Evolutionary conservation across 2,888 invertebrate genomes (phyloP), one percentile per base, ranked within the genome.

Genomic region (Tetragnatha montana): DNA sequence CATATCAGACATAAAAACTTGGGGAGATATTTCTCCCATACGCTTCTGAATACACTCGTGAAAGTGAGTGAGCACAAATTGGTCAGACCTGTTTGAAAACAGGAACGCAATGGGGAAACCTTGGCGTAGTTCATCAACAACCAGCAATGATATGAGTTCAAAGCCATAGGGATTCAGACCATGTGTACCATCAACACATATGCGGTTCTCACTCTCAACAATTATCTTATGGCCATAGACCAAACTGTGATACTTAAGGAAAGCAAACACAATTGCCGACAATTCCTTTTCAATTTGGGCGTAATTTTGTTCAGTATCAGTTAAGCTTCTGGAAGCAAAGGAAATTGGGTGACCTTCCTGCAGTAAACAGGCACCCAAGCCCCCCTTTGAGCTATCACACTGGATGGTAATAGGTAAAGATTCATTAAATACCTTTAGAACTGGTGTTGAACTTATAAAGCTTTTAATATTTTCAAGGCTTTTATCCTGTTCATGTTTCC

Each of bases 1-100:
- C 84, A 91, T 90, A 78, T 91, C 91, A 6, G 79, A 86, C 88
- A 91, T 91, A 87, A 91, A 86, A 51, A 82, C 73, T 49, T 19
- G n/a, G 0, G 78, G 69, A n/a, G 0, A n/a, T 6, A 70, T 22
- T 78, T 76, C 19, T 6, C 76, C 76, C 69, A 69, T 19, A 22
- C 21, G 68, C 2, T 60, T 22, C 35, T 81, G 47, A 73, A 73
- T 81, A 14, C 17, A 4, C 0, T n/a, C 7, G 22, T 22, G 68
- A 22, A 79, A 69, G 10, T 22, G 21, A 22, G 8, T 7, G 1
- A 79, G 14, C 10, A 79, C 12, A 22, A 2, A 4, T 6, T 70
- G 0, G 49, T 81, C 81, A 47, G 17, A 6, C 71, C 81, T 12
- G 1, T 70, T 81, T 6, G 85, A 21, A 1, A 71, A 71, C 8